Evolutionary conservation across 1,140 invertebrate genomes (phyloP).

Genomic region (Vanessa tameamea): DNA sequence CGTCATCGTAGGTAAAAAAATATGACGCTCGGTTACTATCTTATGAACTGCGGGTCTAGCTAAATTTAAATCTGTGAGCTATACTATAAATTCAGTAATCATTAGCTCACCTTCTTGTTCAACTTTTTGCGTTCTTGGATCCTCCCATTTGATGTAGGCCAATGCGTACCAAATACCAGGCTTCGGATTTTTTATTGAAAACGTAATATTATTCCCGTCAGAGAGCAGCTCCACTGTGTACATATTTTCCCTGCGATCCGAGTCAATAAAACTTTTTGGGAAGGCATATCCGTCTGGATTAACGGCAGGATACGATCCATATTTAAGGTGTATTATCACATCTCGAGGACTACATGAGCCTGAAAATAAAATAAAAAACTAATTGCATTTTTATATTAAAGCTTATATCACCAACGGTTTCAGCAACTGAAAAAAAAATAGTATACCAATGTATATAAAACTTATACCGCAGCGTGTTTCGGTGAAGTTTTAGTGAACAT

Average conservation of each 20-base stretch:
- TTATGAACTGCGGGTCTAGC: no score
- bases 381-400: background rate
- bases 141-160: constrained; percentile 87
- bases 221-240: constrained; percentile 64
- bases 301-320: constrained; percentile 89
- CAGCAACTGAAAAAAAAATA: no score
- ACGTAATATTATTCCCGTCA: constrained; percentile 60
- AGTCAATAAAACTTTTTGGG: constrained; percentile 83
- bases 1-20: no score
- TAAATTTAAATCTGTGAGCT: no score
- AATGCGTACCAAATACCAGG: constrained; percentile 90
- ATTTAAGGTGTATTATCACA: constrained; percentile 85
- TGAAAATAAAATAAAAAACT: constrained; percentile 48
- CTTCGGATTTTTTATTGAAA: constrained; percentile 78
- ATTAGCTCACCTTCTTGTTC: constrained; percentile 84
- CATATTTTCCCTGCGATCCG: constrained; percentile 61
- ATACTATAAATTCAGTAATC: background rate
- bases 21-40: no score
- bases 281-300: constrained; percentile 88
- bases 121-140: constrained; percentile 86
- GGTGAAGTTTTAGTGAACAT: no score
- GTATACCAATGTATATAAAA: no score
- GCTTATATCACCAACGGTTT: no score
- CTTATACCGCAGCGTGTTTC: no score
- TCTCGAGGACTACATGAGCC: constrained; percentile 82